These are phyloP conservation scores for Hyperoplus immaculatus DNA, from an alignment of 2,797 vertebrate genomes.

Conservation along the genomic window DNA sequence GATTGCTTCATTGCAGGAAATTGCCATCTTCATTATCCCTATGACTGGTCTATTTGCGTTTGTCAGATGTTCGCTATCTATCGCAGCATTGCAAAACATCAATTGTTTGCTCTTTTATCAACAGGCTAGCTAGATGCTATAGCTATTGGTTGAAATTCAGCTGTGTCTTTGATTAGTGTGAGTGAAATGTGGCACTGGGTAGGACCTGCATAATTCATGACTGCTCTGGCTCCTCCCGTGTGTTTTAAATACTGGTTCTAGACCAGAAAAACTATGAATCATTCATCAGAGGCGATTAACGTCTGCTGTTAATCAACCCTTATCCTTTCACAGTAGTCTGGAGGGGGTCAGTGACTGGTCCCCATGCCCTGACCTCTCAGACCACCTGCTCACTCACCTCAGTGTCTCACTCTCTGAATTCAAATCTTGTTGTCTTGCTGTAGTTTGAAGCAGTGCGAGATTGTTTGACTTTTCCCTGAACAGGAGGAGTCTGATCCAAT, in stretches of 20 bases:
- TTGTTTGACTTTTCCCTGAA: conserved; percentile 32
- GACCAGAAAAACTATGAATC: conserved; percentile 80
- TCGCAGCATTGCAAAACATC: conserved; percentile 5
- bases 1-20: conserved; percentile 54
- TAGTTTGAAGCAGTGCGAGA: not conserved
- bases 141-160: conserved; percentile 41
- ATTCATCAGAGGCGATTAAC: conserved; percentile 84
- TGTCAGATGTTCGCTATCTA: conserved; percentile 11
- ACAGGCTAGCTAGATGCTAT: conserved; percentile 20
- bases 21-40: conserved; percentile 27
- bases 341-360: conserved; percentile 69
- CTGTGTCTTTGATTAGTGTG: conserved; percentile 49
- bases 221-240: conserved; percentile 61
- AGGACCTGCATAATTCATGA: conserved; percentile 81
- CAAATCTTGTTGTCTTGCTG: conserved; percentile 16
- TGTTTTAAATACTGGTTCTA: conserved; percentile 80
- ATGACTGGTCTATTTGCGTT: conserved; percentile 18
- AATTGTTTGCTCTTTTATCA: conserved; percentile 36
- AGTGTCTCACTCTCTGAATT: conserved; percentile 33
- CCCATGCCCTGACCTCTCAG: conserved; percentile 61
- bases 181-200: conserved; percentile 59
- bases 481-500: conserved; percentile 19
- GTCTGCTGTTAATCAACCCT: conserved; percentile 85
- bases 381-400: conserved; percentile 67
- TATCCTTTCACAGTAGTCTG: conserved; percentile 67